These are phyloP conservation scores for Drosophila pseudoobscura DNA, from an alignment of 1,140 invertebrate genomes.

Conservation along the genomic window DNA sequence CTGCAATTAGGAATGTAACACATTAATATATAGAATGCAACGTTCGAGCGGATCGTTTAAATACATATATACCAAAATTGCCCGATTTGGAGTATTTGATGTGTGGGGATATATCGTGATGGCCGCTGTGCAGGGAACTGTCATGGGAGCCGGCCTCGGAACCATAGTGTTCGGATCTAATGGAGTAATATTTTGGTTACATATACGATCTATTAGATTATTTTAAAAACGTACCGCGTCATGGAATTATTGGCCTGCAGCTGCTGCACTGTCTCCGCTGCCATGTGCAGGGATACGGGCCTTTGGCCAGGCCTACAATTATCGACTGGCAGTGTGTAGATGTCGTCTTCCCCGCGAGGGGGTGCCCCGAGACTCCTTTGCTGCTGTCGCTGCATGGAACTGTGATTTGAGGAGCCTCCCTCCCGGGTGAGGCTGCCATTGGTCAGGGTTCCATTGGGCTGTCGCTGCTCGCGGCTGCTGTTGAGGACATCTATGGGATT, in stretches of 20 bases:
- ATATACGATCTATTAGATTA: too few species aligned
- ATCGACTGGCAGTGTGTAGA: slow-evolving; percentile 79
- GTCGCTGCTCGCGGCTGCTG: slow-evolving; percentile 62
- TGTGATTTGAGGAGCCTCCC: slow-evolving; percentile 50
- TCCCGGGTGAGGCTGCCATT: slow-evolving; percentile 75
- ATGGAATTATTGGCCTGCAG: slow-evolving; percentile 71
- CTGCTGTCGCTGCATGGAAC: slow-evolving; percentile 61
- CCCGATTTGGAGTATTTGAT: slow-evolving; percentile 78
- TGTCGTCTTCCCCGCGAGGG: slow-evolving; percentile 69
- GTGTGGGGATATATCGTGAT: slow-evolving; percentile 66
- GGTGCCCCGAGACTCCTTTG: slow-evolving; percentile 43
- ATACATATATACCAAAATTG: slow-evolving; percentile 83
- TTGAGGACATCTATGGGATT: slow-evolving; percentile 82
- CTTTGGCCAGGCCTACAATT: slow-evolving; percentile 65
- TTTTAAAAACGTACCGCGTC: slow-evolving; percentile 55
- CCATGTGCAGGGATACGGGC: slow-evolving; percentile 69
- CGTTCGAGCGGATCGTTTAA: slow-evolving; percentile 21
- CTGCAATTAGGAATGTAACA: slow-evolving; percentile 30
- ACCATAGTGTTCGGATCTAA: slow-evolving; percentile 64
- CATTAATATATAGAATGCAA: slow-evolving; percentile 29
- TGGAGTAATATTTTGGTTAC: neutral
- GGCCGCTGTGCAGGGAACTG: slow-evolving; percentile 66
- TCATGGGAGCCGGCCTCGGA: slow-evolving; percentile 70
- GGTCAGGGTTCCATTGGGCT: slow-evolving; percentile 66
- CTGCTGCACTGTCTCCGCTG: slow-evolving; percentile 61